phyloP scores from a whole-genome alignment of 2,797 vertebrate species.

The Myotis vivesi region DNA sequence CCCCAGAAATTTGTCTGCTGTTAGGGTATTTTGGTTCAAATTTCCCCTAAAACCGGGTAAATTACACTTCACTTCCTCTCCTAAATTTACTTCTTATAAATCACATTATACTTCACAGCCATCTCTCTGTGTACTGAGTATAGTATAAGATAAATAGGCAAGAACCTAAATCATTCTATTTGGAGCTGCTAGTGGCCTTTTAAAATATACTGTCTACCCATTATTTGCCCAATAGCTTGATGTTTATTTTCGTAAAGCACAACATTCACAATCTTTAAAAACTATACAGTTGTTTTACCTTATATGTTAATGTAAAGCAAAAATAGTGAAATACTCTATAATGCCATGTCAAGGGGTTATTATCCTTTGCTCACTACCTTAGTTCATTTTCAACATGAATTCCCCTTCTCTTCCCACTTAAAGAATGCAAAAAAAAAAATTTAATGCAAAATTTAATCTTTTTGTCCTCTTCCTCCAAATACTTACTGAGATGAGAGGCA shows the following conservation, averaged over 20 bases:
- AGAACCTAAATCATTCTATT: conserved; percentile 38
- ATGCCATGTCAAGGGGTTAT: neutral
- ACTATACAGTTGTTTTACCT: conserved; percentile 1
- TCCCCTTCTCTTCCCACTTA: conserved; percentile 29
- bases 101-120: conserved; percentile 44
- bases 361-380: conserved; percentile 37
- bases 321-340: conserved; percentile 21
- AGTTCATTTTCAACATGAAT: conserved; percentile 8
- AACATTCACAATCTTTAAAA: conserved; percentile 55
- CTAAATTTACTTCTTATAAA: conserved; percentile 61
- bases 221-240: neutral
- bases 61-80: conserved; percentile 56
- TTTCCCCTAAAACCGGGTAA: conserved; percentile 55
- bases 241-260: conserved; percentile 53
- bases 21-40: conserved; percentile 54
- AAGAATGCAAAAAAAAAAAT: neutral
- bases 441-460: conserved; percentile 28
- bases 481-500: neutral
- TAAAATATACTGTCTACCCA: conserved; percentile 25
- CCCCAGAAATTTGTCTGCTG: conserved; percentile 61
- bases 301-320: conserved; percentile 1
- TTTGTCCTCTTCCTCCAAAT: conserved; percentile 15
- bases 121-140: conserved; percentile 3
- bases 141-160: conserved; percentile 14
- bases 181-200: conserved; percentile 30